A percentile compares a stretch with the other conserved stretches of the same genome.
phyloP scores from a whole-genome alignment of 2,888 invertebrate species.

The Trypoxylon attenuatum region DNA sequence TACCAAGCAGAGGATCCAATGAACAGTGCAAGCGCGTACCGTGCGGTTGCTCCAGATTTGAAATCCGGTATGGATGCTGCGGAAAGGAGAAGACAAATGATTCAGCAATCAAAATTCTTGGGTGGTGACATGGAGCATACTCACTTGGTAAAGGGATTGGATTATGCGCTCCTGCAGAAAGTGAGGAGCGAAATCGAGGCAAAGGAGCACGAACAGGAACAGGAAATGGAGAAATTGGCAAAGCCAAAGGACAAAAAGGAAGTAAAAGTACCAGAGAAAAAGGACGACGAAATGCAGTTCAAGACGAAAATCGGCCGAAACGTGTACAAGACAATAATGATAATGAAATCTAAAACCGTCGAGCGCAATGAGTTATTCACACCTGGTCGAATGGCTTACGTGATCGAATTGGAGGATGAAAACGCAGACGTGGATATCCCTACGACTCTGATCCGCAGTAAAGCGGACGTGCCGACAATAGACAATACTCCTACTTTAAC shows the following conservation, averaged over 20 bases:
- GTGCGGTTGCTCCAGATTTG: slow-evolving; percentile 97
- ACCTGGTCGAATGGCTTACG: slow-evolving; percentile 98
- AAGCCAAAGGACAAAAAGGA: slow-evolving; percentile 76
- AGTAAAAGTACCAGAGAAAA: slow-evolving; percentile 76
- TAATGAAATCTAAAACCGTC: slow-evolving; percentile 83
- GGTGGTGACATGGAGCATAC: slow-evolving; percentile 99
- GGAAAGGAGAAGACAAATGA: slow-evolving; percentile 94
- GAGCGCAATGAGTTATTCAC: slow-evolving; percentile 93
- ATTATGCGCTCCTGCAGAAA: slow-evolving; percentile 94
- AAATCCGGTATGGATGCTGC: slow-evolving; percentile 96
- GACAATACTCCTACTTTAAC: slow-evolving; percentile 82
- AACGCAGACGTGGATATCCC: slow-evolving; percentile 93
- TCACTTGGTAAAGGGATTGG: slow-evolving; percentile 98
- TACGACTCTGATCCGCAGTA: slow-evolving; percentile 93
- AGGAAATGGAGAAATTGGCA: slow-evolving; percentile 86
- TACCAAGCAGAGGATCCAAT: slow-evolving; percentile 89
- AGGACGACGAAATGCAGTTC: slow-evolving; percentile 87
- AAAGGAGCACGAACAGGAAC: slow-evolving; percentile 89
- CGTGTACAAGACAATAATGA: slow-evolving; percentile 82
- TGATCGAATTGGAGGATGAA: slow-evolving; percentile 95
- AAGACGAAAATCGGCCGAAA: slow-evolving; percentile 88
- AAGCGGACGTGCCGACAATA: slow-evolving; percentile 89
- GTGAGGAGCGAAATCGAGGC: slow-evolving; percentile 89
- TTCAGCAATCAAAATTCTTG: slow-evolving; percentile 99
- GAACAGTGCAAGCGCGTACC: slow-evolving; percentile 88